A percentile compares a stretch with the other conserved stretches of the same genome.
These are phyloP conservation scores for Athene noctua DNA, from an alignment of 2,113 vertebrate species.

Conservation along the genomic window DNA sequence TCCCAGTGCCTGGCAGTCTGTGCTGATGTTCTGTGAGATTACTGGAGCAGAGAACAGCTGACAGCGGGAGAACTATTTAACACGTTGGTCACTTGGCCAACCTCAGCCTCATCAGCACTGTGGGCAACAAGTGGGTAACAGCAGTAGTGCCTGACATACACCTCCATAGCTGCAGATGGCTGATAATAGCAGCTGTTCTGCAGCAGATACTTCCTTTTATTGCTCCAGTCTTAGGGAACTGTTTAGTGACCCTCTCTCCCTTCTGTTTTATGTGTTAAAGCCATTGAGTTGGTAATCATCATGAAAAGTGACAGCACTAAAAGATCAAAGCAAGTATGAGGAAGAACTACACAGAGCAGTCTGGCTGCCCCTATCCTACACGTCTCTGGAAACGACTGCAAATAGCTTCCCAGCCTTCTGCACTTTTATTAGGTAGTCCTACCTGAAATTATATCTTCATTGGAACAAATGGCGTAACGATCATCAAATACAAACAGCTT, in stretches of 20 bases:
- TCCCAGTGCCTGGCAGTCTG: not conserved
- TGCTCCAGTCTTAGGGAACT: not conserved
- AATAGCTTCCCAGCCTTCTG: not conserved
- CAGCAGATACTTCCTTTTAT: not conserved
- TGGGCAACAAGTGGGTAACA: not conserved
- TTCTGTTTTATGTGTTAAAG: not conserved
- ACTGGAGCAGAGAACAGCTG: not conserved
- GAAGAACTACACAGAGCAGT: not conserved
- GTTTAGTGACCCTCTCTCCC: not conserved
- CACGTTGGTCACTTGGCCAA: not conserved
- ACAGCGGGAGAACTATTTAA: not conserved
- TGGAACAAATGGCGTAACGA: constrained; percentile 90
- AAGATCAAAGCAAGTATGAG: not conserved
- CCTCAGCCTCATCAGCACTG: not conserved
- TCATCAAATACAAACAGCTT: constrained; percentile 98
- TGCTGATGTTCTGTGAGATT: not conserved
- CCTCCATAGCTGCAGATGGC: not conserved
- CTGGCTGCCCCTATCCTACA: not conserved
- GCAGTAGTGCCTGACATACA: not conserved
- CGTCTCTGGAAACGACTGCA: not conserved
- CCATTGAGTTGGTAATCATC: not conserved
- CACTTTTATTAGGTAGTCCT: constrained; percentile 5
- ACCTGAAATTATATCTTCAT: constrained; percentile 88
- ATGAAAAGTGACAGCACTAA: not conserved
- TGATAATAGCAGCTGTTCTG: not conserved